Conservation (phyloP, 2,888 invertebrate genomes). For the Mythimna loreyi region DNA sequence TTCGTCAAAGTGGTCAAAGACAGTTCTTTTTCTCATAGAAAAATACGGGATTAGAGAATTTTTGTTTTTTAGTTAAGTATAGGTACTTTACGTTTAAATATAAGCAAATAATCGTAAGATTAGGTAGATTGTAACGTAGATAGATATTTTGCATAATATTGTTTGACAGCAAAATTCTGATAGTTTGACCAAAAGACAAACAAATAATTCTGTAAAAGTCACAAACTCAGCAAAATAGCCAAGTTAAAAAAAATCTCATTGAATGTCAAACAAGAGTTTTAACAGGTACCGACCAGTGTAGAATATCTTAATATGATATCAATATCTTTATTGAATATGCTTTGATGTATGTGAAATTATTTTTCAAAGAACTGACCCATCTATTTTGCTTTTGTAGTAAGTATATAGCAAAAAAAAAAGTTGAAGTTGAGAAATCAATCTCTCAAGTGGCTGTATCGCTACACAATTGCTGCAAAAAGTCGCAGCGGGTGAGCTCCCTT, state of each 20-base stretch:
- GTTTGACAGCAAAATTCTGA: constrained; percentile 10
- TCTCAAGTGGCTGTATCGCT: no score
- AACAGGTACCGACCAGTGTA: no score
- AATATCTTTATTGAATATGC: no score
- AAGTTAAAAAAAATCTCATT: background rate
- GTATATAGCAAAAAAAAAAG: no score
- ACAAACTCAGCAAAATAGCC: background rate
- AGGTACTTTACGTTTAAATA: background rate
- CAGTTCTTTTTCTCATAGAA: constrained; percentile 24
- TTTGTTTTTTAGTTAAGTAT: constrained; percentile 1
- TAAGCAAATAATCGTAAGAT: constrained; percentile 14
- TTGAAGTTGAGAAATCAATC: no score
- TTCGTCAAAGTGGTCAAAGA: background rate
- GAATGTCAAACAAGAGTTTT: background rate
- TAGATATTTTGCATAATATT: background rate
- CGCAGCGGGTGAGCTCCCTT: background rate
- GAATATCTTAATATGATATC: no score
- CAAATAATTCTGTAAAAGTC: background rate
- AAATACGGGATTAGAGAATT: constrained; percentile 9
- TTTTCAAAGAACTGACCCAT: constrained; percentile 30
- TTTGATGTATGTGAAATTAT: background rate
- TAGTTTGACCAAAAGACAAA: background rate
- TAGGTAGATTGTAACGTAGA: background rate
- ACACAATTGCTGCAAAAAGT: no score
- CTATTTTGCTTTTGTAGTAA: background rate